Evolutionary conservation across 1,140 invertebrate genomes (phyloP).

Genomic region (Theocolax elegans): DNA sequence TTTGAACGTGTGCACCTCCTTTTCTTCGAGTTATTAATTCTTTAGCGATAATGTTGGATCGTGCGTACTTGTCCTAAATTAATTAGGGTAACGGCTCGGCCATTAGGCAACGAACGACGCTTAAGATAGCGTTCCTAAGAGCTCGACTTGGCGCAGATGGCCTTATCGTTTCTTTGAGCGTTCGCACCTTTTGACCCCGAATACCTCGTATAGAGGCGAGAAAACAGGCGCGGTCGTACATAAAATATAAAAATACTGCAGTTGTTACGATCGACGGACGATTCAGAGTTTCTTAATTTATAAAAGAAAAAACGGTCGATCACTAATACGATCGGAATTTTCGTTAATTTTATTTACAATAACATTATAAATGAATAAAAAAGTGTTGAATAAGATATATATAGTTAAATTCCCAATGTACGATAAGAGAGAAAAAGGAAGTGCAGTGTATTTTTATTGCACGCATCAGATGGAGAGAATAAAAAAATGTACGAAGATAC

Average conservation of each 20-base stretch:
- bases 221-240: slow-evolving; percentile 45
- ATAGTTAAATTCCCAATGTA: too few relatives aligned
- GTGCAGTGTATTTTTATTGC: too few relatives aligned
- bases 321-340: too few relatives aligned
- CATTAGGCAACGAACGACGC: slow-evolving; percentile 45
- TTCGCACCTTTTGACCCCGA: slow-evolving; percentile 47
- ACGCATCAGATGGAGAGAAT: not conserved
- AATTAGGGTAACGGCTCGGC: slow-evolving; percentile 45
- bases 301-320: too few relatives aligned
- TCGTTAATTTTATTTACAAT: too few relatives aligned
- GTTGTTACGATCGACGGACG: too few relatives aligned
- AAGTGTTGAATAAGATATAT: too few relatives aligned
- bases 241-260: too few relatives aligned
- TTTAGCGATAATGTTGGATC: not conserved
- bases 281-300: too few relatives aligned
- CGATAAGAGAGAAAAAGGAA: too few relatives aligned
- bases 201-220: slow-evolving; percentile 41
- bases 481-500: not conserved
- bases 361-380: too few relatives aligned
- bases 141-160: slow-evolving; percentile 41
- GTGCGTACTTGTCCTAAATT: slow-evolving; percentile 29
- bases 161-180: slow-evolving; percentile 50
- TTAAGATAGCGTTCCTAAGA: slow-evolving; percentile 47
- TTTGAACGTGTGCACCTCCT: not conserved
- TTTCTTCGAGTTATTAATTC: slow-evolving; percentile 1